These are phyloP conservation scores for Tyto alba DNA, from an alignment of 2,113 vertebrate genomes.

Conservation along the genomic window DNA sequence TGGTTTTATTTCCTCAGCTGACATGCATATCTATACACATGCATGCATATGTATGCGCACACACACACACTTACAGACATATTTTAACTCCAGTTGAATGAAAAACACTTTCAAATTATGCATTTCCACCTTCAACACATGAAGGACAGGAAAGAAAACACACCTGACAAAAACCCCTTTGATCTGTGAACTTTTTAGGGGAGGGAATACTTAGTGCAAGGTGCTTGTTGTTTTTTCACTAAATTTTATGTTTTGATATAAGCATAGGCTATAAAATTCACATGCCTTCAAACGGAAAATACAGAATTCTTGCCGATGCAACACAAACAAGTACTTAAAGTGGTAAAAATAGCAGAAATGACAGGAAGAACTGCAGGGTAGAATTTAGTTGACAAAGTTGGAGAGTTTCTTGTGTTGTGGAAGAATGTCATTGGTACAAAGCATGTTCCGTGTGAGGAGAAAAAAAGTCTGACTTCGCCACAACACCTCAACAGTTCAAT, in stretches of 20 bases:
- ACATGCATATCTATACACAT: background rate
- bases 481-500: background rate
- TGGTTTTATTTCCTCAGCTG: background rate
- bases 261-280: background rate
- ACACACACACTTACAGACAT: accelerated
- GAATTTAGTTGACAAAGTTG: background rate
- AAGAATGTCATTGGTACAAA: background rate
- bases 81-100: background rate
- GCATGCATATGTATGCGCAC: accelerated
- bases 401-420: background rate
- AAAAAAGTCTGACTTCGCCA: background rate
- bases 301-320: background rate
- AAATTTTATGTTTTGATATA: background rate
- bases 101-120: background rate
- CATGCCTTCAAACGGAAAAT: background rate
- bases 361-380: background rate
- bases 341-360: background rate
- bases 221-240: background rate
- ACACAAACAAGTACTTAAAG: background rate
- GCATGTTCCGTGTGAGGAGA: background rate
- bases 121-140: background rate
- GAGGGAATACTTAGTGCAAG: background rate
- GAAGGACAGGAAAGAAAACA: background rate
- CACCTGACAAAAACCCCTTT: background rate
- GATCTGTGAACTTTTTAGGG: background rate